Percentiles rank a stretch among this genome's conserved stretches.
These are phyloP conservation scores for Lasioglossum villosulum DNA, from an alignment of 2,888 invertebrate genomes.

Conservation along the genomic window DNA sequence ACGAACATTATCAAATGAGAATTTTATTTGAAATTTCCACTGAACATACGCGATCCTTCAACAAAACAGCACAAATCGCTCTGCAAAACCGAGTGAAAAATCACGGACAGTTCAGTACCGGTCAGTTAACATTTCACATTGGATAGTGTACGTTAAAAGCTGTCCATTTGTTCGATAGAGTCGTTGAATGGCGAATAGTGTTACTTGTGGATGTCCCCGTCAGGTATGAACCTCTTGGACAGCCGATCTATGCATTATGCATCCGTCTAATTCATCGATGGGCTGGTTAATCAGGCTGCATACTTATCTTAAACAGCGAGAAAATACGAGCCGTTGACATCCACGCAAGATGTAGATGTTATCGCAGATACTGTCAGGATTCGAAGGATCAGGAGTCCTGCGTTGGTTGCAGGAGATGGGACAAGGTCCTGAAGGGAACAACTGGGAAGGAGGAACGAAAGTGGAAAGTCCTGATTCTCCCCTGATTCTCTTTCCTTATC, in stretches of 20 bases:
- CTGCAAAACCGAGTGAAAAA: not conserved
- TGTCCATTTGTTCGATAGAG: not conserved
- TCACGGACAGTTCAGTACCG: not conserved
- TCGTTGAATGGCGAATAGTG: not conserved
- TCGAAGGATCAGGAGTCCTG: constrained; percentile 77
- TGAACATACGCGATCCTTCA: not conserved
- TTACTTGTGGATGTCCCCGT: not conserved
- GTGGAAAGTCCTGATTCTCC: constrained; percentile 21
- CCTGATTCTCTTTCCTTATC: not conserved
- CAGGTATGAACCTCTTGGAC: not conserved
- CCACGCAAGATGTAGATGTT: constrained; percentile 78
- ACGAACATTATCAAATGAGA: not conserved
- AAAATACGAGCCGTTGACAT: constrained; percentile 75
- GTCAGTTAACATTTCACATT: not conserved
- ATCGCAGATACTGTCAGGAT: constrained; percentile 77
- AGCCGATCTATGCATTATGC: not conserved
- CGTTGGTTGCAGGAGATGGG: constrained; percentile 60
- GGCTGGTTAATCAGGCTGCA: constrained; percentile 71
- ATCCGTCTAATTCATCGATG: constrained; percentile 16
- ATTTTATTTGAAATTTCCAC: not conserved
- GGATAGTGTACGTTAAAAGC: constrained; percentile 1
- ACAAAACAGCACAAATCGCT: not conserved
- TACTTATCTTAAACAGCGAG: constrained; percentile 68
- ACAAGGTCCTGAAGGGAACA: constrained; percentile 6
- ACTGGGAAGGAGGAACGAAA: constrained; percentile 24